Base-by-base conservation (phyloP, 2,797 vertebrate species). In the Sebastes hopkinsi region DNA sequence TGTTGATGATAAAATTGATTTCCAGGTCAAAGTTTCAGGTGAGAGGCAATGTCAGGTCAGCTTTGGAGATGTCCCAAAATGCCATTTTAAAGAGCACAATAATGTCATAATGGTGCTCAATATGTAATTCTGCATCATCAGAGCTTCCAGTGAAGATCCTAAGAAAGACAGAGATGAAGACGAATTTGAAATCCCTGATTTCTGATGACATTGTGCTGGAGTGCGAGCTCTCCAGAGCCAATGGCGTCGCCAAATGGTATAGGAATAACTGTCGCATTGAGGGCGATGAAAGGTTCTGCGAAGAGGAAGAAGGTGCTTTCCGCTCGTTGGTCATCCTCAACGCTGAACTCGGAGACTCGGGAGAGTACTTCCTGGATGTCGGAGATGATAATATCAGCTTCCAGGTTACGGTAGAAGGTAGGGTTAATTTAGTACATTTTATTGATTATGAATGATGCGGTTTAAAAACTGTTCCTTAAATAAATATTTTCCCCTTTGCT, bases 301-400 rank as follows among this genome's bases (percentile, higher is more conserved):
- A 98, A 93, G 97, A 99, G 83, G 97, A 98, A 81, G 96, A 98
- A 0, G 97, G 97, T 5, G 68, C 89, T 0, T 95, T 95, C 77
- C 96, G 96, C 65, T 96, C 96, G 0, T 94, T 99, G 3, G 90
- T 97, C 78, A 92, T 99, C 79, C 96, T 96, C 75, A 96, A 96
- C 0, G 81, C 97, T 16, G 96, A 94, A 0, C 89, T 91, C 3
- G n/a, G 79, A 75, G 97, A 99, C 20, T 89, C 96, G 0, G 98
- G 98, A 80, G 96, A 98, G 76, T 99, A 99, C 90, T 94, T 98
- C 77, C 95, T 98, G 6, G 97, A 99, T 85, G 95, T 94, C 0
- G 93, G 92, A 4, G 94, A 97, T 4, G 98, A 99, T 93, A 98
- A 83, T 67, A 92, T 98, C 50, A 81, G 93, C 92, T 99, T 99